These are phyloP conservation scores for Bradypodion pumilum DNA, from an alignment of 2,797 vertebrate species.

Conservation along the genomic window DNA sequence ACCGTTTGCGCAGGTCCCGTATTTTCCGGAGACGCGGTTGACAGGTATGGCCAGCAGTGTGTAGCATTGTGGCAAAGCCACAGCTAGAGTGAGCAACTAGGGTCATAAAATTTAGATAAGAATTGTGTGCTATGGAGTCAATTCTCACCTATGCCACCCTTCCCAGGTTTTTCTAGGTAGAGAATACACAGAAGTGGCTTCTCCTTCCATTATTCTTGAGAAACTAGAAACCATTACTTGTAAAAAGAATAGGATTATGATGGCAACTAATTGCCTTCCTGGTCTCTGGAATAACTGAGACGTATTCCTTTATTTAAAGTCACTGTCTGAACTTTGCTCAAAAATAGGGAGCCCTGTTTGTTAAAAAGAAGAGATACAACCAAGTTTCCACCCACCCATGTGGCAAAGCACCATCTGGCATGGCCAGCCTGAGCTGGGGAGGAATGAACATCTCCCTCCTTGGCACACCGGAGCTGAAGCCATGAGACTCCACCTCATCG, in stretches of 20 bases:
- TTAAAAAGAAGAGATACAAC: not conserved
- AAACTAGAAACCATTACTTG: not conserved
- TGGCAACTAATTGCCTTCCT: not conserved
- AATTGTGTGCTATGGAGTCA: too few species aligned
- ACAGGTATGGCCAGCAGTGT: too few species aligned
- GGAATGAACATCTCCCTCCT: conserved; percentile 49
- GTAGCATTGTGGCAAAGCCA: too few species aligned
- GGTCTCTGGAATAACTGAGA: not conserved
- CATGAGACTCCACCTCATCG: conserved; percentile 63
- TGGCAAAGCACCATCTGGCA: conserved; percentile 45
- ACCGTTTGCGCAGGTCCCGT: too few species aligned
- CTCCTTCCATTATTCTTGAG: not conserved
- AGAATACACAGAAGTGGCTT: too few species aligned
- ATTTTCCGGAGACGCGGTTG: too few species aligned
- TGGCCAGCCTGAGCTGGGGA: conserved; percentile 60
- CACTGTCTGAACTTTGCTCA: not conserved
- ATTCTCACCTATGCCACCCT: too few species aligned
- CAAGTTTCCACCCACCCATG: conserved; percentile 25
- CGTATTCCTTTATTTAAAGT: not conserved
- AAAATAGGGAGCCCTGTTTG: not conserved
- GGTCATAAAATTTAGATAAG: too few species aligned
- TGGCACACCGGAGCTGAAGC: conserved; percentile 55
- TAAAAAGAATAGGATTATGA: not conserved
- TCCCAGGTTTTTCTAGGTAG: too few species aligned
- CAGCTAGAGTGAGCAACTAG: too few species aligned